A percentile compares a stretch with the other conserved stretches of the same genome.
Conservation (phyloP, 2,797 vertebrate species). For the Coluber constrictor region DNA sequence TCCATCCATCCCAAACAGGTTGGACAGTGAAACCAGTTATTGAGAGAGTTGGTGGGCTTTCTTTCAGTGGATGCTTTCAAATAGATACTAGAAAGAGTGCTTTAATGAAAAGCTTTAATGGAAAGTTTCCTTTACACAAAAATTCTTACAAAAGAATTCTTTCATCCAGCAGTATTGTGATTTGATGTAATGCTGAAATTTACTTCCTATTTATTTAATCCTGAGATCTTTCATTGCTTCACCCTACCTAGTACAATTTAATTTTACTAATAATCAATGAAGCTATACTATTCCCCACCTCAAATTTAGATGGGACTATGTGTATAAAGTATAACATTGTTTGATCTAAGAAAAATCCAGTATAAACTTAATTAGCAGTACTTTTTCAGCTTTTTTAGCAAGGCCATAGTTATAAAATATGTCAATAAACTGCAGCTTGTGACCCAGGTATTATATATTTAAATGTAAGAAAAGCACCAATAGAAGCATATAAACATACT, state of each 20-base stretch:
- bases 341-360: constrained; percentile 41
- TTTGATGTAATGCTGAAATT: constrained; percentile 62
- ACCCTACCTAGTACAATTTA: constrained; percentile 58
- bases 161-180: constrained; percentile 66
- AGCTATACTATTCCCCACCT: constrained; percentile 54
- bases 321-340: constrained; percentile 7
- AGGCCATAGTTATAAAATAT: constrained; percentile 17
- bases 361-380: constrained; percentile 36
- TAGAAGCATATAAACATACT: constrained; percentile 56
- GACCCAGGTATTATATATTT: constrained; percentile 37
- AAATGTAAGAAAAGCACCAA: constrained; percentile 42
- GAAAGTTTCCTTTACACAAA: background rate
- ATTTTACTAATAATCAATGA: constrained; percentile 56
- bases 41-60: background rate
- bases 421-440: constrained; percentile 24
- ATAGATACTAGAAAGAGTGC: background rate
- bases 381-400: constrained; percentile 31
- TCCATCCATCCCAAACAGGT: background rate
- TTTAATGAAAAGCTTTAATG: background rate
- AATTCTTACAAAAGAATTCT: constrained; percentile 26
- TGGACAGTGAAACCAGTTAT: background rate
- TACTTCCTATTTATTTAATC: constrained; percentile 67
- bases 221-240: constrained; percentile 70
- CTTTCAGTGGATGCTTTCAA: background rate
- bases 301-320: constrained; percentile 44